Base-by-base conservation (phyloP, 2,113 vertebrate species). In the Dipodomys ordii region DNA sequence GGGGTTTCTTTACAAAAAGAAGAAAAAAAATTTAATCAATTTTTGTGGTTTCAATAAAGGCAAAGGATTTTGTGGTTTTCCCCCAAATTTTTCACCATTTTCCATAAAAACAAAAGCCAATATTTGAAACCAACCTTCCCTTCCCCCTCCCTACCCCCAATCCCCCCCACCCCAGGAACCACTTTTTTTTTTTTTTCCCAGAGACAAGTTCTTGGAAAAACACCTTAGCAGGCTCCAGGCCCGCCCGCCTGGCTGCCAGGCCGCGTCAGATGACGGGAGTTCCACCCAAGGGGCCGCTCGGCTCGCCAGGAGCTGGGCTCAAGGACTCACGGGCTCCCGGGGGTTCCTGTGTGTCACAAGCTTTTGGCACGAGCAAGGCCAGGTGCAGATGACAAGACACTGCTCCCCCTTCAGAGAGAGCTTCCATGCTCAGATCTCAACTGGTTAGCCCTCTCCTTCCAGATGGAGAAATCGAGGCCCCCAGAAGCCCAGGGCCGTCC, bases 21-120 rank as follows among this genome's bases (percentile, higher is more conserved):
- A 73, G 39, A 39, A 39, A 39, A 39, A 89, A 95, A 81, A n/a
- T 65, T 95, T 93, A 88, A 4, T 46, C 95, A 85, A 96, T 83
- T 94, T 94, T 97, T 97, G 96, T 94, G 98, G 96, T 91, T 91
- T 80, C 76, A 78, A 96, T 97, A 96, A 96, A 92, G 96, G 86
- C 74, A 90, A 93, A 78, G 91, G 12, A 80, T 96, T 97, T 93
- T 96, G 92, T 94, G 97, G 91, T 92, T 98, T 97, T 96, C 84
- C 91, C 91, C 96, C 74, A 23, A 88, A 95, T 96, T 96, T 95
- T 96, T 94, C 93, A 84, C 79, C 80, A 32, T 92, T 96, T 98
- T 96, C 93, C 84, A 82, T 72, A 93, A 96, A 96, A 90, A 96
- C 92, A 97, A 77, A 97, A 96, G 84, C 73, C 88, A 97, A 35